Percentiles rank a stretch among this genome's conserved stretches.
Evolutionary conservation across 2,797 vertebrate species (phyloP).

Genomic region (Poeciliopsis turneri): DNA sequence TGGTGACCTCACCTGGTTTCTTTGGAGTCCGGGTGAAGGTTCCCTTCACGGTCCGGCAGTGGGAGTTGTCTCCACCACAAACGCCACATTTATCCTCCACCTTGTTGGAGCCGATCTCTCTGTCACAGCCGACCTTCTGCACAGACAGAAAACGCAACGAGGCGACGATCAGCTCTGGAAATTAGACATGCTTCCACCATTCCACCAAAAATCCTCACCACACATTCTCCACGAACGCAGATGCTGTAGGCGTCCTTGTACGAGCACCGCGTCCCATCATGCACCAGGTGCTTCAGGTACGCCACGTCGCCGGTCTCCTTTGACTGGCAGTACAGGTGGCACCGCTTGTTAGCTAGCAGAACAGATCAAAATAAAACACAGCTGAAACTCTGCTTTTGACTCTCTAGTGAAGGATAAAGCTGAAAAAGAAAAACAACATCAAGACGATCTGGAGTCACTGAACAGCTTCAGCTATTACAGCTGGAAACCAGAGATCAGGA

Average conservation of each 20-base stretch:
- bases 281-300: constrained; percentile 93
- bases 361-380: neutral
- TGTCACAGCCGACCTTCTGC: constrained; percentile 97
- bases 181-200: no score
- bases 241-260: constrained; percentile 96
- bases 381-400: neutral
- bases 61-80: constrained; percentile 95
- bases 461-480: no score
- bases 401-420: neutral
- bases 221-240: constrained; percentile 96
- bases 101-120: constrained; percentile 94
- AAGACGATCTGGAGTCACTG: no score
- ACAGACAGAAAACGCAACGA: constrained; percentile 16
- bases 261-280: constrained; percentile 94
- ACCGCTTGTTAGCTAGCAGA: constrained; percentile 87
- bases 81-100: constrained; percentile 96
- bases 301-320: constrained; percentile 88
- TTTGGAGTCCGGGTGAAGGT: constrained; percentile 93
- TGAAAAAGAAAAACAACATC: no score
- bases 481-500: no score
- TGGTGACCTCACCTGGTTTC: constrained; percentile 87
- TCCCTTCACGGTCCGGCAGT: constrained; percentile 95
- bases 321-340: constrained; percentile 95
- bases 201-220: constrained; percentile 82
- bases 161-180: neutral